Percentiles rank a stretch among this genome's conserved stretches.
phyloP scores from a whole-genome alignment of 2,888 invertebrate species.

The Lasioglossum figueresi region DNA sequence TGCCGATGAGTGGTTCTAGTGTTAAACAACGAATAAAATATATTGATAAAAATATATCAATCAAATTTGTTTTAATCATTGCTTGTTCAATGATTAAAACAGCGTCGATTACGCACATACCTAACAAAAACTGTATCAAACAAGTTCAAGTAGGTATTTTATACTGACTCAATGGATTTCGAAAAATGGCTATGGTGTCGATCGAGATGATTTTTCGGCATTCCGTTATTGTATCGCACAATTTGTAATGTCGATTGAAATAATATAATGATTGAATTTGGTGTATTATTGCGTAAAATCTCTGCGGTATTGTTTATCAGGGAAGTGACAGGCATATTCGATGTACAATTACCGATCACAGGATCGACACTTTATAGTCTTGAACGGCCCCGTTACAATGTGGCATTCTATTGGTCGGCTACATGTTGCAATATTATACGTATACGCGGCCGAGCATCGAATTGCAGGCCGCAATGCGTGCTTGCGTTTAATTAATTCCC shows the following conservation, averaged over 20 bases:
- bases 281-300: neutral
- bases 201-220: neutral
- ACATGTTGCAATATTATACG: slow-evolving; percentile 50
- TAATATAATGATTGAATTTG: neutral
- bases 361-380: slow-evolving; percentile 37
- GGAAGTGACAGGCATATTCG: slow-evolving; percentile 21
- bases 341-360: slow-evolving; percentile 27
- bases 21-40: no score
- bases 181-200: neutral
- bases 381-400: slow-evolving; percentile 25
- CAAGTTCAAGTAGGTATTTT: neutral
- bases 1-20: no score
- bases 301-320: neutral
- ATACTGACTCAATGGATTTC: neutral
- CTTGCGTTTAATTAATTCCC: slow-evolving; percentile 51
- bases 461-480: slow-evolving; percentile 45
- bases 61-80: no score
- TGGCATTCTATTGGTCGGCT: slow-evolving; percentile 35
- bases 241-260: neutral
- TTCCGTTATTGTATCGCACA: neutral
- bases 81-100: no score
- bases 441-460: slow-evolving; percentile 39
- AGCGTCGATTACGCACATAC: no score
- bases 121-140: neutral
- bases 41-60: no score